Percentiles rank a stretch among this genome's conserved stretches.
Evolutionary conservation across 2,113 vertebrate species (phyloP).

Genomic region (Arenaria interpres): DNA sequence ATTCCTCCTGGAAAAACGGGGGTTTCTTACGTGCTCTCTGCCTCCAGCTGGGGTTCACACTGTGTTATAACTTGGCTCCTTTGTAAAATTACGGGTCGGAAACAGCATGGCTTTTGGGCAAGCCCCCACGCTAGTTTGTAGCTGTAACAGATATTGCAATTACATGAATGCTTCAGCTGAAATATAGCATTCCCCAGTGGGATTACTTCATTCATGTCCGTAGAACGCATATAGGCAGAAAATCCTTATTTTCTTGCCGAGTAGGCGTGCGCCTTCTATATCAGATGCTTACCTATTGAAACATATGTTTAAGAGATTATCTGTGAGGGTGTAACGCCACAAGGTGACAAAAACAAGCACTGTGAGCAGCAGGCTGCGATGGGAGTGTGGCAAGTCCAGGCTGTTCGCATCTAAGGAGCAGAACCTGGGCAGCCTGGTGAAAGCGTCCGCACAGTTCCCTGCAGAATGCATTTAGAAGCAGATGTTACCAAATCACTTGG

Average conservation of each 20-base stretch:
- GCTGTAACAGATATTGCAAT: neutral
- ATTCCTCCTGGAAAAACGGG: constrained; percentile 15
- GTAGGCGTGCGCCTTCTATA: neutral
- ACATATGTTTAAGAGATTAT: neutral
- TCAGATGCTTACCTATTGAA: neutral
- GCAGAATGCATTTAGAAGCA: neutral
- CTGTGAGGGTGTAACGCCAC: neutral
- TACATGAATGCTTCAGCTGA: neutral
- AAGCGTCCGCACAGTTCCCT: neutral
- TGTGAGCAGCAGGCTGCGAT: neutral
- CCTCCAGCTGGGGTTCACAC: neutral
- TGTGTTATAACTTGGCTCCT: neutral
- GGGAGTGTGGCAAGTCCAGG: neutral
- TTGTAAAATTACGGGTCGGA: neutral
- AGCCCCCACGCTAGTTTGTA: neutral
- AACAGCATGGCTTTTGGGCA: neutral
- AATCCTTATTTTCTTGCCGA: neutral
- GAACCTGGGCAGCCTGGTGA: neutral
- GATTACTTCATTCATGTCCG: neutral
- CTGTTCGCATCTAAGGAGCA: neutral
- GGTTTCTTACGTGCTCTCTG: neutral
- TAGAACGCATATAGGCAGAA: neutral
- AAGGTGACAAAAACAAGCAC: neutral
- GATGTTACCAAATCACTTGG: neutral
- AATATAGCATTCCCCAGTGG: accelerated